Base-by-base conservation (phyloP, 2,888 invertebrate species). In the Tiliacea aurago region DNA sequence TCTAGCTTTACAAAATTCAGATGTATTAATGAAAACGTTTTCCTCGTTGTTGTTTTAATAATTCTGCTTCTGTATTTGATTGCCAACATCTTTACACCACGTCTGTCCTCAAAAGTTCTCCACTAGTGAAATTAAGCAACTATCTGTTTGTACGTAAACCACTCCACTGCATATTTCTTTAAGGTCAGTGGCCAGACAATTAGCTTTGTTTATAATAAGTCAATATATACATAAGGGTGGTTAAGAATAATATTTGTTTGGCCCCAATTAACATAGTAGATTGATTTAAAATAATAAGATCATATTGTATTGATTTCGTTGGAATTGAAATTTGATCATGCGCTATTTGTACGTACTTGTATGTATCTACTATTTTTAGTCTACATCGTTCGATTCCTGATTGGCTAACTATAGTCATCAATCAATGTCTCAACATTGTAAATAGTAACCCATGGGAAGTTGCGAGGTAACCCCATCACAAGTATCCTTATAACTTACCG, bases 61-160 rank as follows among this genome's bases (percentile, higher is more conserved):
- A 11, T 0, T 33, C 28, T 0, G 37, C 37, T 69, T 47, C 51
- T 78, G n/a, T 33, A 59, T 59, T 33, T 47, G 15, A 77, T 66
- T 45, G 49, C 51, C 43, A 51, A 45, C 28, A 53, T 53, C 37
- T 69, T 9, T 69, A 58, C 20, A 41, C 18, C 81, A 84, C 80
- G 83, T 86, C 65, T 75, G 86, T 83, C 83, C 78, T 76, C 77
- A 84, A 86, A 87, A 76, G 55, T 56, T 73, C 61, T 51, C 56
- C 15, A 63, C 51, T 61, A 69, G 74, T 62, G 70, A 76, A 83
- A 84, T 84, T 81, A 75, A 78, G 81, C 82, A 85, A 85, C 51
- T 58, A n/a, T 69, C n/a, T 62, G 37, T 59, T 73, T 65, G 49
- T 78, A 75, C 76, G 70, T 69, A 79, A 84, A 83, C 73, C 83